Conservation (phyloP, 1,140 invertebrate genomes). For the Propsilocerus akamusi region DNA sequence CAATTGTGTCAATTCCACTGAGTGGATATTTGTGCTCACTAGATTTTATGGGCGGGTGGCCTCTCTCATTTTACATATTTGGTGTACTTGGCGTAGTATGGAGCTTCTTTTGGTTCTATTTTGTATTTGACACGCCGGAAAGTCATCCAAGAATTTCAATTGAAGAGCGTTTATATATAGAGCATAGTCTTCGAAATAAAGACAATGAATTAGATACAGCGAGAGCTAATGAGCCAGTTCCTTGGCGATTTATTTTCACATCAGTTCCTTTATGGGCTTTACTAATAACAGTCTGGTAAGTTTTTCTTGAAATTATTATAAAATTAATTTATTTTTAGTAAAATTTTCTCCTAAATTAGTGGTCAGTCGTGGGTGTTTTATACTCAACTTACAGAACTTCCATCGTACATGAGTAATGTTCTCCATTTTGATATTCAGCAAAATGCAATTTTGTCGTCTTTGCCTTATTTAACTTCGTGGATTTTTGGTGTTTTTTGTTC, state of each 20-base stretch:
- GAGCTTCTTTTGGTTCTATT: slow-evolving; percentile 55
- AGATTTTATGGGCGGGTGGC: slow-evolving; percentile 51
- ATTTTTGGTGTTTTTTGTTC: slow-evolving; percentile 46
- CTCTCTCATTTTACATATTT: slow-evolving; percentile 61
- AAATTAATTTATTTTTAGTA: no score
- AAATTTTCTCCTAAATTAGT: no score
- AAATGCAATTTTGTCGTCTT: slow-evolving; percentile 53
- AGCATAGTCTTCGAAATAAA: slow-evolving; percentile 31
- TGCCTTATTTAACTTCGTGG: slow-evolving; percentile 67
- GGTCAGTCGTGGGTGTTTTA: slow-evolving; percentile 90
- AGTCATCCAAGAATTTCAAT: slow-evolving; percentile 59
- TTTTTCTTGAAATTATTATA: no score
- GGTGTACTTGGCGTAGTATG: slow-evolving; percentile 55
- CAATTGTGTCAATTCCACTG: slow-evolving; percentile 50
- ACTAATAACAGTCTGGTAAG: slow-evolving; percentile 66
- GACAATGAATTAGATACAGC: slow-evolving; percentile 11
- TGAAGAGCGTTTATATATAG: slow-evolving; percentile 45
- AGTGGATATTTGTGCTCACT: slow-evolving; percentile 48
- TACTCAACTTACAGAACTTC: slow-evolving; percentile 81
- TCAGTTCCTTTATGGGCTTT: slow-evolving; percentile 78
- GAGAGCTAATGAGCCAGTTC: slow-evolving; percentile 24
- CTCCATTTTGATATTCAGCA: slow-evolving; percentile 80
- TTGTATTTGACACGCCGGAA: slow-evolving; percentile 56
- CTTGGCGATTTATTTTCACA: slow-evolving; percentile 61
- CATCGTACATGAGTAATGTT: slow-evolving; percentile 90